Conservation (phyloP, 2,797 vertebrate genomes). For the Heteromormyrus szaboi region DNA sequence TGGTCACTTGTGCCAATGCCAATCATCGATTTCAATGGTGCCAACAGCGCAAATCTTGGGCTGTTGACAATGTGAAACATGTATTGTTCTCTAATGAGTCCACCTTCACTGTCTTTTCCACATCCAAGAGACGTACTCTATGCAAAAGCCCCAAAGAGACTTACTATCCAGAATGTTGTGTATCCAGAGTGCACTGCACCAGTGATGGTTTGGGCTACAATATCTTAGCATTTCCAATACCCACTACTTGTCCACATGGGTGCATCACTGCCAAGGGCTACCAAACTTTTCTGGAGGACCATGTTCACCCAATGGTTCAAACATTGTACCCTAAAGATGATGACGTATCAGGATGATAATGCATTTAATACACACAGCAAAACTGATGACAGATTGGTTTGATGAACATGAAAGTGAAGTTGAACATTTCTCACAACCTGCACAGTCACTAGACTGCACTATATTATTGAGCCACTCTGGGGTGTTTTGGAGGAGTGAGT, state of each 20-base stretch:
- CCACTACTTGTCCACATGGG: not conserved
- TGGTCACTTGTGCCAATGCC: not conserved
- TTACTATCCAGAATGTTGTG: not conserved
- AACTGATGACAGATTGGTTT: not conserved
- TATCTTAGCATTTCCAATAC: not conserved
- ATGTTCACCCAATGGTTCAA: not conserved
- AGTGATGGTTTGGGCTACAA: not conserved
- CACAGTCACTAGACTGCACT: not conserved
- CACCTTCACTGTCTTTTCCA: not conserved
- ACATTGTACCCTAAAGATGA: not conserved
- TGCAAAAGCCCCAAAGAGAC: not conserved
- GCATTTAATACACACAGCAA: not conserved
- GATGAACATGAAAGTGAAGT: not conserved
- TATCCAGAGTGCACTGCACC: not conserved
- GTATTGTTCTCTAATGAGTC: not conserved
- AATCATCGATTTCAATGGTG: not conserved
- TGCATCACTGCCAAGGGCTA: not conserved
- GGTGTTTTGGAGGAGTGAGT: not conserved
- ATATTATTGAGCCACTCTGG: not conserved
- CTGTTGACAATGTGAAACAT: not conserved
- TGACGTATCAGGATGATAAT: not conserved
- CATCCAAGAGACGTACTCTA: not conserved
- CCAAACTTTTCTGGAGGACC: not conserved
- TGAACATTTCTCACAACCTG: not conserved
- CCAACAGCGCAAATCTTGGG: not conserved